A percentile compares a stretch with the other conserved stretches of the same genome.
Evolutionary conservation across 2,888 invertebrate species (phyloP).

Genomic region (Drosophila greeni): DNA sequence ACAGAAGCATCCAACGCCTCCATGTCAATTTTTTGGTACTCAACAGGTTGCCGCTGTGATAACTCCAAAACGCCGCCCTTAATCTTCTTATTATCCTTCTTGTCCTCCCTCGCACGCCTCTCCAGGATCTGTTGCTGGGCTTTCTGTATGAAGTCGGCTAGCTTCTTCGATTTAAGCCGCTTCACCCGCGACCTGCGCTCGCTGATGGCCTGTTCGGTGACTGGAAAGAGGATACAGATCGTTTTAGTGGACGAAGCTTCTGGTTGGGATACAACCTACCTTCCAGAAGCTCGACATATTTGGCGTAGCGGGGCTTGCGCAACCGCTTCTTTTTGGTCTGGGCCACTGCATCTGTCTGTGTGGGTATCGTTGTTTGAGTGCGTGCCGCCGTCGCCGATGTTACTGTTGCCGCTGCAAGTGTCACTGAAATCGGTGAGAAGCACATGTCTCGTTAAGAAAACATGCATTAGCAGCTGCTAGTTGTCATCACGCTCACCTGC

Average conservation of each 20-base stretch:
- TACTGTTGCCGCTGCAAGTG: constrained; percentile 19
- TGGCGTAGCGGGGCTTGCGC: constrained; percentile 77
- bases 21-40: constrained; percentile 76
- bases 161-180: constrained; percentile 83
- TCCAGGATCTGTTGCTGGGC: constrained; percentile 77
- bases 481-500: constrained; percentile 43
- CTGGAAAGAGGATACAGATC: constrained; percentile 76
- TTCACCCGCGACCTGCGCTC: constrained; percentile 85
- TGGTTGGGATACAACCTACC: constrained; percentile 79
- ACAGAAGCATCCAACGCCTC: constrained; percentile 70
- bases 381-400: constrained; percentile 44
- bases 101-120: constrained; percentile 58
- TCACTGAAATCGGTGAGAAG: constrained; percentile 1
- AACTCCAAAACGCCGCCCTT: constrained; percentile 9
- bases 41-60: constrained; percentile 64
- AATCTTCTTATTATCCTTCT: constrained; percentile 34
- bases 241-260: not conserved
- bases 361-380: constrained; percentile 72
- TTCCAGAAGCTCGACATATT: constrained; percentile 85
- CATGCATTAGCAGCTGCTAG: no score
- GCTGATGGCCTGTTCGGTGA: constrained; percentile 82
- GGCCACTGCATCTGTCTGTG: constrained; percentile 56
- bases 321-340: constrained; percentile 59
- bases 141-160: constrained; percentile 83
- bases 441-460: not conserved